Evolutionary conservation across 2,797 vertebrate species (phyloP), one percentile per base, ranked within the genome.

Genomic region (Premnoplex brunnescens): DNA sequence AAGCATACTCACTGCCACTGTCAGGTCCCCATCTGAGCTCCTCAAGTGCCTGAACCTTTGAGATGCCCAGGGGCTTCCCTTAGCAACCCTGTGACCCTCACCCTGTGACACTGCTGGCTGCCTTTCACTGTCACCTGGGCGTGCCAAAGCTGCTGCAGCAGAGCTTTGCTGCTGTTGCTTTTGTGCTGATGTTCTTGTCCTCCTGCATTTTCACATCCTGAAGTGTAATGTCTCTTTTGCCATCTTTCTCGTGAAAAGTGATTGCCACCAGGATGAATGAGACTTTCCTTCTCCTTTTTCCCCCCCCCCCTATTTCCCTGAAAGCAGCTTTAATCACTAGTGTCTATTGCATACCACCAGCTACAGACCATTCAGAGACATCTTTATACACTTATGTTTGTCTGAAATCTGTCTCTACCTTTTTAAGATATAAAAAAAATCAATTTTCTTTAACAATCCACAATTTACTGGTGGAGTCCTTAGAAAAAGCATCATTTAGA

Each of bases 81-180:
- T 12, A 44, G 43, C n/a, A 55, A 1, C 49, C 27, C 22, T 46
- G 58, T 27, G 69, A 56, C n/a, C 60, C 73, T 58, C 0, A 0
- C 30, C 30, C 46, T 11, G 18, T 19, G 10, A 17, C 21, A 10
- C 16, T 51, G 27, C 27, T 44, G 73, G 34, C 69, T 78, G 58
- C 71, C 36, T 72, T 48, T 63, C 7, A 2, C 17, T 19, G 19
- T 22, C 63, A 26, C 43, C 43, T 4, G 48, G 24, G 34, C 49
- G 43, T 0, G 3, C 12, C 0, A 0, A 16, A 41, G 55, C 79
- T 80, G 63, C 63, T 30, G 14, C 0, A 0, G 27, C 55, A 62
- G 55, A 0, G 0, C 41, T 68, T 36, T 22, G 9, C 37, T 34
- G 39, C 36, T 56, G 30, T 52, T 85, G 71, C 63, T 60, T 71